Base-by-base conservation (phyloP, 2,797 vertebrate genomes). In the Hyperoplus lanceolatus region DNA sequence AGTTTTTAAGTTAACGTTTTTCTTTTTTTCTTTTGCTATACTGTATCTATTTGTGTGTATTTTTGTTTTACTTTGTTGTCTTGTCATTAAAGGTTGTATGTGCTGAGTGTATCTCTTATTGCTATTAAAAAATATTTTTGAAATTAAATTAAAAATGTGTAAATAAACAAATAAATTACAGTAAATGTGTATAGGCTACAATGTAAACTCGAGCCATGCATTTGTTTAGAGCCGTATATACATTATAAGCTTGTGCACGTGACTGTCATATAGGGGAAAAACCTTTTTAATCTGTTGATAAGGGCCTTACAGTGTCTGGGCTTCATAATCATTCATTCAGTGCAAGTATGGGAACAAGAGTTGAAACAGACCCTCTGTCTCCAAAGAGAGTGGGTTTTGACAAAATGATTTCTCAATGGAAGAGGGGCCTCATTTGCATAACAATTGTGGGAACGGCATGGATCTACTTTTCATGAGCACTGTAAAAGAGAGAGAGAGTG, bases 401-500 rank as follows among this genome's bases (percentile, higher is more conserved):
- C 93, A 94, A 95, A 95, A 96, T 95, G 90, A 96, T 96, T 95
- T 95, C 90, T 96, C 94, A 95, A 94, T 95, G 91, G 90, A 93
- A 93, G 90, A 94, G 90, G 92, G 93, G 89, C 70, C 87, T 90
- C 89, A 95, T 96, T 96, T 92, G 92, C 96, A 95, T 96, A 89
- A 96, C 93, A 96, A 96, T 95, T 90, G 92, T 94, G 95, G 93
- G 95, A 95, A 95, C 94, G 91, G 90, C 93, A 92, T 91, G 90
- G 90, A 93, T 94, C 93, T 92, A 90, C 92, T 94, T 94, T 94
- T 92, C 91, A 89, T 92, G 80, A 84, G 83, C 85, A 90, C 91
- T 92, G 92, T 93, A 93, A 81, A 89, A 92, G 91, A 75, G 73
- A 78, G 14, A 42, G 3, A 71, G 61, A 72, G 71, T 29, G 29